These are phyloP conservation scores for Ictidomys tridecemlineatus DNA, from an alignment of 2,113 vertebrate genomes.

Conservation along the genomic window DNA sequence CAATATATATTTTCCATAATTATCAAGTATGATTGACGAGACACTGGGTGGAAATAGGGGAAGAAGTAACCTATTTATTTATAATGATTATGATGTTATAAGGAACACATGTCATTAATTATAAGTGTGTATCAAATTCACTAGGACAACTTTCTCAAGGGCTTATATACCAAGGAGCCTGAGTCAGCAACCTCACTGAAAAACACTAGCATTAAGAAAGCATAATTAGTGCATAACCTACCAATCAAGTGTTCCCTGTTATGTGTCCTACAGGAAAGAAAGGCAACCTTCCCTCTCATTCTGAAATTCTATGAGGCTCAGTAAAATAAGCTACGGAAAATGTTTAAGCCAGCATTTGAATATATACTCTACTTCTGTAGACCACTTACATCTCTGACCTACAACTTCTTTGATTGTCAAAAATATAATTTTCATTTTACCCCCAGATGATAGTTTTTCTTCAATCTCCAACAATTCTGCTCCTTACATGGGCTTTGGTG, in stretches of 20 bases:
- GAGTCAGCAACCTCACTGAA: background rate
- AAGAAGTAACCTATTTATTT: background rate
- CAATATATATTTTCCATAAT: background rate
- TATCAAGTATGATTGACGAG: background rate
- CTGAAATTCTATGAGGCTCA: background rate
- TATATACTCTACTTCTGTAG: background rate
- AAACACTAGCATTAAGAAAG: background rate
- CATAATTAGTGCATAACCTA: background rate
- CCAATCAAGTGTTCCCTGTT: background rate
- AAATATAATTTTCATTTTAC: background rate
- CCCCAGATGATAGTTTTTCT: background rate
- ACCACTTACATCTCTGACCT: background rate
- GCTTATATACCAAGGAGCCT: background rate
- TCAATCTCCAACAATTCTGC: background rate
- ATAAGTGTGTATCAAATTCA: background rate
- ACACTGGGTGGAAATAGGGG: background rate
- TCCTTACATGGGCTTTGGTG: background rate
- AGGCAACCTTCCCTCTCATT: background rate
- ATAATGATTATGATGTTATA: background rate
- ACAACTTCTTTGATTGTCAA: background rate
- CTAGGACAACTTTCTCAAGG: background rate
- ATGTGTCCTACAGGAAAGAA: background rate
- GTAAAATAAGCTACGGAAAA: background rate
- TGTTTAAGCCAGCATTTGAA: background rate
- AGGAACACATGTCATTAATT: background rate